Conservation (phyloP, 2,888 invertebrate species). For the Philopedon plagiatum region DNA sequence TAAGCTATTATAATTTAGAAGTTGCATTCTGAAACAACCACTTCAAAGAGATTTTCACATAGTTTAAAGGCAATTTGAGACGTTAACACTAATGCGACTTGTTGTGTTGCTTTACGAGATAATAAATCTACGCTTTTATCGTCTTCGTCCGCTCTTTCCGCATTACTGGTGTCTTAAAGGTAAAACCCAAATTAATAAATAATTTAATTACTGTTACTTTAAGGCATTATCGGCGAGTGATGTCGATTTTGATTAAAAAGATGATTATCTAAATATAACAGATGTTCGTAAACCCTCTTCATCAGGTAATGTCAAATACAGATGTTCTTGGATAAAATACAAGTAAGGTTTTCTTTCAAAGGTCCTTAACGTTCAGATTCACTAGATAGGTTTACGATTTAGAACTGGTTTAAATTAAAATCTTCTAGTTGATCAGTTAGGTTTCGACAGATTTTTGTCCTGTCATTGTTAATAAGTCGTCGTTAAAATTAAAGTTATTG, state of each 20-base stretch:
- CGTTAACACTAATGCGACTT: conserved; percentile 53
- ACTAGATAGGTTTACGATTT: too few relatives aligned
- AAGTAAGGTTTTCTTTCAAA: too few relatives aligned
- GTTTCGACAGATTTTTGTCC: too few relatives aligned
- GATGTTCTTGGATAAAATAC: too few relatives aligned
- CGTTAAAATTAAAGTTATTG: too few relatives aligned
- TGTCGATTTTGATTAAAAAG: not conserved
- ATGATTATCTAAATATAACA: not conserved
- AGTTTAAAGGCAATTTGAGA: conserved; percentile 41
- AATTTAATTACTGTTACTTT: conserved; percentile 22
- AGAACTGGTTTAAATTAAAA: too few relatives aligned
- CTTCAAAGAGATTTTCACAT: conserved; percentile 28
- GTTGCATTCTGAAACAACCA: conserved; percentile 22
- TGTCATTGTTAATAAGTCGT: too few relatives aligned
- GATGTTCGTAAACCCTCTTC: too few relatives aligned
- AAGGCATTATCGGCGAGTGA: not conserved
- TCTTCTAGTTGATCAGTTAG: too few relatives aligned
- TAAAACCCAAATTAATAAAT: conserved; percentile 24
- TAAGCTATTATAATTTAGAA: conserved; percentile 30
- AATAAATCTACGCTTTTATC: conserved; percentile 43
- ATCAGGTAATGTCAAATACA: too few relatives aligned
- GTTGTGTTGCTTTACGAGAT: conserved; percentile 45
- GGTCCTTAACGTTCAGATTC: too few relatives aligned
- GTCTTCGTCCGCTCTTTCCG: conserved; percentile 27
- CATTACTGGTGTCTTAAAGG: conserved; percentile 33